Evolutionary conservation across 2,797 vertebrate genomes (phyloP).

Genomic region (Gymnothorax reevesii): DNA sequence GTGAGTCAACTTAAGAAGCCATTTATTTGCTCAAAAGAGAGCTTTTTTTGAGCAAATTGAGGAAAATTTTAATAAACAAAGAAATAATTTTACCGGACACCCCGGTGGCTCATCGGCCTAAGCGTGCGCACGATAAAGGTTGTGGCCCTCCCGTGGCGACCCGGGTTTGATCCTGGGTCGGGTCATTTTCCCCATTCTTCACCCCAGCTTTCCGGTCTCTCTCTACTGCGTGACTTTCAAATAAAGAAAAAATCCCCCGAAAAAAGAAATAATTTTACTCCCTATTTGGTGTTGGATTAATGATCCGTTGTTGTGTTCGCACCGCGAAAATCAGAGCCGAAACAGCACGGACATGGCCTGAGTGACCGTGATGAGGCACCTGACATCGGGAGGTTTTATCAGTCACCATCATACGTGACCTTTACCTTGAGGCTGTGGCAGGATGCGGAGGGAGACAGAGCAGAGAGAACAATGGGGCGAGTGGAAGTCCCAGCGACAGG

Average conservation of each 20-base stretch:
- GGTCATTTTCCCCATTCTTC: no score
- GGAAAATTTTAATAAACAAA: neutral
- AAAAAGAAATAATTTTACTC: neutral
- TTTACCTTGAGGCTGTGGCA: neutral
- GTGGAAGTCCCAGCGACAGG: neutral
- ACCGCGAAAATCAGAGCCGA: neutral
- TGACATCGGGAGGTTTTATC: neutral
- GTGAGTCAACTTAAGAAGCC: neutral
- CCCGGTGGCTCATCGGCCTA: no score
- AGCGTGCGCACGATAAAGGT: no score
- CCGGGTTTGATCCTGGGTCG: no score
- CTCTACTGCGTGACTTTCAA: no score
- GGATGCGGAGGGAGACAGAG: neutral
- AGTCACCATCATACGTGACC: neutral
- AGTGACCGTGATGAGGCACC: neutral
- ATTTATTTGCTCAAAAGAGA: neutral
- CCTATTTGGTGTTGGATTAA: neutral
- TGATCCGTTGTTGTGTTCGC: neutral
- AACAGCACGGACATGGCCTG: neutral
- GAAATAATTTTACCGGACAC: no score
- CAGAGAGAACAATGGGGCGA: neutral
- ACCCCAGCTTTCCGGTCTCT: no score
- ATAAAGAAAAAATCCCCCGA: no score
- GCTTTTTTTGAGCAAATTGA: neutral
- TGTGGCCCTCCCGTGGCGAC: no score